Evolutionary conservation across 2,888 invertebrate species (phyloP).

Genomic region (Ophion ellenae): DNA sequence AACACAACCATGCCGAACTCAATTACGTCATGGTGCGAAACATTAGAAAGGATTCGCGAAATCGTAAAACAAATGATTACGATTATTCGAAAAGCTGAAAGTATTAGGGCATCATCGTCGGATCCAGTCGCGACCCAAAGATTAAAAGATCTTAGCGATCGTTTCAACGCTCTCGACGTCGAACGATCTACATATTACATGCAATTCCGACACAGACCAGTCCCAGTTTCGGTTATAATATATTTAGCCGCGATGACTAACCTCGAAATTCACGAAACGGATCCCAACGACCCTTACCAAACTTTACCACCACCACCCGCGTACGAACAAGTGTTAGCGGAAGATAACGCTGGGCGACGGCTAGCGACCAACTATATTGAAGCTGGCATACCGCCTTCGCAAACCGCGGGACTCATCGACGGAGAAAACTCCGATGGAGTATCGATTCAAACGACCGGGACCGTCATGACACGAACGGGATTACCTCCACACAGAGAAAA

Average conservation of each 20-base stretch:
- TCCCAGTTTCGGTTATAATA: constrained; percentile 29
- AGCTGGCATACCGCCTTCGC: constrained; percentile 20
- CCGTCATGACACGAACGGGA: too few species aligned
- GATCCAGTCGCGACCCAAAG: neutral
- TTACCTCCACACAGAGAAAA: constrained; percentile 7
- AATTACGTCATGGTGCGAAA: constrained; percentile 2
- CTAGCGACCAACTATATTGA: constrained; percentile 30
- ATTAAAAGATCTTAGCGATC: constrained; percentile 17
- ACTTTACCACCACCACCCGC: constrained; percentile 7
- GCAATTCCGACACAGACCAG: constrained; percentile 11
- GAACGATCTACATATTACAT: constrained; percentile 15
- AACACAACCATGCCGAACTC: constrained; percentile 12
- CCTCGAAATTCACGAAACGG: constrained; percentile 15
- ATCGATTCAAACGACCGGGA: too few species aligned
- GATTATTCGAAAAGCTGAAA: constrained; percentile 23
- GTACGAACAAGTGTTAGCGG: constrained; percentile 27
- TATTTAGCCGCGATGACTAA: constrained; percentile 43
- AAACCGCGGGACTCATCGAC: constrained; percentile 31
- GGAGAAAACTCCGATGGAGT: neutral
- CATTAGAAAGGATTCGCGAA: constrained; percentile 33
- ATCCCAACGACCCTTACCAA: constrained; percentile 26
- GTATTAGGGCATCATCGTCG: neutral
- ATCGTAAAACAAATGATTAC: constrained; percentile 27
- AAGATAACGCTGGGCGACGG: constrained; percentile 15
- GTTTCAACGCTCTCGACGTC: constrained; percentile 14